A percentile compares a stretch with the other conserved stretches of the same genome.
Evolutionary conservation across 2,888 invertebrate species (phyloP).

Genomic region (Papilio protenor): DNA sequence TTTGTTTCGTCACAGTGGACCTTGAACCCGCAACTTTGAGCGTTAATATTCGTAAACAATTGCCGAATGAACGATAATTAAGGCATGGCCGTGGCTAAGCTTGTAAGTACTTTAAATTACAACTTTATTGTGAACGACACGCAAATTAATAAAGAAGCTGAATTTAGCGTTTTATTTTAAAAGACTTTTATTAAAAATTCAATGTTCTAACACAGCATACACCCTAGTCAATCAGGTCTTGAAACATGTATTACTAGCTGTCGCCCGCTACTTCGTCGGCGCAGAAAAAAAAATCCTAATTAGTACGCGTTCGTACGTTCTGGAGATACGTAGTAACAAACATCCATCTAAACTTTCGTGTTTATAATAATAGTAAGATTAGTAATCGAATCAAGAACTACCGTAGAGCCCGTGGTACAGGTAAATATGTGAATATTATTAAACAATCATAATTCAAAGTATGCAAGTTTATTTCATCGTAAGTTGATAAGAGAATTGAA

Average conservation of each 20-base stretch:
- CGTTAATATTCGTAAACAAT: slow-evolving; percentile 46
- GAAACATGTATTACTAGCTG: not conserved
- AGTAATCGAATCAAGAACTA: too few relatives aligned
- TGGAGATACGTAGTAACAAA: too few relatives aligned
- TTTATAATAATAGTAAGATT: too few relatives aligned
- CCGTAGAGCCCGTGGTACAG: too few relatives aligned
- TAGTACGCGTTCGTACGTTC: too few relatives aligned
- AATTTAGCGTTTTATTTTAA: not conserved
- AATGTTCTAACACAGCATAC: not conserved
- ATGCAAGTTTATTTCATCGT: not conserved
- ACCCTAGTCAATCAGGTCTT: too few relatives aligned
- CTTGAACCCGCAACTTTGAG: slow-evolving; percentile 35
- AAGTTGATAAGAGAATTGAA: slow-evolving; percentile 18
- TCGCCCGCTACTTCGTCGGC: too few relatives aligned
- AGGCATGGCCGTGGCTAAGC: slow-evolving; percentile 37
- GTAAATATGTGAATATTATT: not conserved
- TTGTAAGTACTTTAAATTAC: slow-evolving; percentile 29
- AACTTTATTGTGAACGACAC: slow-evolving; percentile 29
- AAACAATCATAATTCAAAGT: not conserved
- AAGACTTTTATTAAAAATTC: not conserved
- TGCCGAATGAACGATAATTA: slow-evolving; percentile 43
- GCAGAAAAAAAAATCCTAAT: too few relatives aligned
- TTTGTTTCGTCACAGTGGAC: not conserved
- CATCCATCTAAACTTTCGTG: too few relatives aligned
- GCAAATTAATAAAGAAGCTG: slow-evolving; percentile 27